Base-by-base conservation (phyloP, 2,797 vertebrate species). In the Eulemur mongoz region DNA sequence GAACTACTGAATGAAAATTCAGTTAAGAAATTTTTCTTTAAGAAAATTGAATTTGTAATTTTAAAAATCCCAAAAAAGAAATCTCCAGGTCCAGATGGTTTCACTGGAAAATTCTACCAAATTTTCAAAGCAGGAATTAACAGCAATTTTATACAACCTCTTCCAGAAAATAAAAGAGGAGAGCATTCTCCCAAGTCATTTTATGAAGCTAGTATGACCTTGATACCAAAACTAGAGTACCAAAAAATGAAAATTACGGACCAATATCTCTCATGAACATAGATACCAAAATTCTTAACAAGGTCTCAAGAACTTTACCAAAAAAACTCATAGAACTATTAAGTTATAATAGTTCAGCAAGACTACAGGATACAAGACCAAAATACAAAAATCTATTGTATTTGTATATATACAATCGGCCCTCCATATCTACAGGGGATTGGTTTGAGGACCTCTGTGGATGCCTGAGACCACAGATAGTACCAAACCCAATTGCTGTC, bases 251-350 rank as follows among this genome's bases (percentile, higher is more conserved):
- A 75, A 82, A 83, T 69, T 83, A 83, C 4, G 76, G 10, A 76
- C 59, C 59, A 69, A 57, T 30, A 94, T 25, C 40, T 18, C 57
- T 90, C 50, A 67, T 61, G 18, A 75, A 59, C 40, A 86, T 52
- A 83, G 52, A 81, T 73, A 76, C 17, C 88, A 81, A 81, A 93
- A 81, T 86, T 67, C 13, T 84, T 93, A 78, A 92, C 7, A 38
- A 27, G 11, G 38, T 84, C 48, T 89, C 54, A 72, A 95, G 63
- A 93, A 84, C 83, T 69, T 50, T 67, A 72, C 8, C 43, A 30
- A 75, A 87, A 82, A 63, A n/a, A 10, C n/a, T n/a, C 54, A 27
- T 72, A 72, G 48, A 54, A 57, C 50, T 57, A 75, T 87, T 81
- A 93, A 72, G 35, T 75, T 69, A 59, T 59, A 12, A 59, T 59